phyloP scores from a whole-genome alignment of 2,888 invertebrate genomes.

The Lepidocyrtinus sp. region DNA sequence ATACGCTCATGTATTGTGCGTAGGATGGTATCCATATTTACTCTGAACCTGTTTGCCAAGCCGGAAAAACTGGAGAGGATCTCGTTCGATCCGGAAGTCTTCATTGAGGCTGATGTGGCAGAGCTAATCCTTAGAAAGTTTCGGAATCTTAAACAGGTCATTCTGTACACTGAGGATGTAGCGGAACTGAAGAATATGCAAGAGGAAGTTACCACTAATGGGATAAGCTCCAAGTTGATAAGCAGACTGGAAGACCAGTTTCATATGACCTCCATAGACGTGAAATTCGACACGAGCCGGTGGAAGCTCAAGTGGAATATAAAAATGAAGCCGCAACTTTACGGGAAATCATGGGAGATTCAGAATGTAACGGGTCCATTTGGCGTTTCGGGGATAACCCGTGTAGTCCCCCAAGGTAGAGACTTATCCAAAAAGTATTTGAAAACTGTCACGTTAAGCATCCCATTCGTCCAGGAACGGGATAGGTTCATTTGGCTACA shows the following conservation, averaged over 20 bases:
- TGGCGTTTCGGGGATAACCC: constrained; percentile 33
- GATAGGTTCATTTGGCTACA: constrained; percentile 48
- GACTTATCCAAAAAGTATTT: constrained; percentile 34
- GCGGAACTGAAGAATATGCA: constrained; percentile 6
- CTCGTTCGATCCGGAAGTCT: constrained; percentile 30
- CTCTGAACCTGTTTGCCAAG: constrained; percentile 34
- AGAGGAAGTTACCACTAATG: constrained; percentile 24
- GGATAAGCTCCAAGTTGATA: constrained; percentile 31
- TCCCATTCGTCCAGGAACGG: constrained; percentile 50
- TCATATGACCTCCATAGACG: constrained; percentile 38
- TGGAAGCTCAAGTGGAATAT: constrained; percentile 57
- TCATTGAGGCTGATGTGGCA: constrained; percentile 37
- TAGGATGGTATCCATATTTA: constrained; percentile 29
- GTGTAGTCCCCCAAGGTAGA: neutral
- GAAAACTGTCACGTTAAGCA: constrained; percentile 38
- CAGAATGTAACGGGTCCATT: constrained; percentile 33
- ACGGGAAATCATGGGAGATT: constrained; percentile 39
- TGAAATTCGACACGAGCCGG: constrained; percentile 48
- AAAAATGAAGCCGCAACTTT: constrained; percentile 37
- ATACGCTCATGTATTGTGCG: constrained; percentile 44
- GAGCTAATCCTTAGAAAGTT: constrained; percentile 47
- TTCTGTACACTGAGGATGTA: constrained; percentile 41
- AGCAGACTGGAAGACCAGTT: constrained; percentile 42
- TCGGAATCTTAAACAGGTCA: constrained; percentile 36
- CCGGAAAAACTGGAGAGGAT: constrained; percentile 46